phyloP scores from a whole-genome alignment of 2,113 vertebrate species.

The Porphyrio hochstetteri region DNA sequence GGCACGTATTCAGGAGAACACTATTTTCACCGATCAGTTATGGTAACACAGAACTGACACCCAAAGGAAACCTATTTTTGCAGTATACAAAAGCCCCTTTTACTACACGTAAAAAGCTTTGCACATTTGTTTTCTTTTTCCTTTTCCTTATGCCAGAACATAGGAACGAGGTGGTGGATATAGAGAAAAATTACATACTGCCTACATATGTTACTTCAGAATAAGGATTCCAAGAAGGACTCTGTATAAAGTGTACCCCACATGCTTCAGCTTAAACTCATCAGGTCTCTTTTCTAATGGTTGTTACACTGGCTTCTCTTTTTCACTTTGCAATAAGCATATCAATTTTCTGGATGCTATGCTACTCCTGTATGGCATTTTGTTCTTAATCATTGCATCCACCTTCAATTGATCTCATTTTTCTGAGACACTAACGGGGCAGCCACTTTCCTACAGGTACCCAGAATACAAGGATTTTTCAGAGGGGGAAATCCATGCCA shows the following conservation, averaged over 20 bases:
- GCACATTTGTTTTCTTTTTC: background rate
- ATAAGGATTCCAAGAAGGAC: conserved; percentile 10
- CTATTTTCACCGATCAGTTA: background rate
- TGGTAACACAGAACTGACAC: background rate
- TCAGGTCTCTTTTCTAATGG: background rate
- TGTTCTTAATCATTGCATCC: background rate
- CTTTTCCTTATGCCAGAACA: conserved; percentile 24
- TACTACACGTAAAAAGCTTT: background rate
- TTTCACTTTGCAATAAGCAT: background rate
- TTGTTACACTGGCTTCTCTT: background rate
- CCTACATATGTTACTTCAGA: conserved; percentile 32
- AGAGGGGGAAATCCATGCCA: background rate
- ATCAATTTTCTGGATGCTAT: background rate
- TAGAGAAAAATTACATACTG: conserved; percentile 37
- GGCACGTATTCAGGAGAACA: background rate
- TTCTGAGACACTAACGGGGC: background rate
- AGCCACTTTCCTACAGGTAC: background rate
- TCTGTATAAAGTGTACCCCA: background rate
- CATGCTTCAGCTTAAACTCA: background rate
- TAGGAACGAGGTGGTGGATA: conserved; percentile 41
- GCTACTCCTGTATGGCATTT: background rate
- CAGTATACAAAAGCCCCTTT: background rate
- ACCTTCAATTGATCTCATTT: background rate
- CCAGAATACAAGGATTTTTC: background rate
- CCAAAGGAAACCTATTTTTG: background rate